Evolutionary conservation across 2,888 invertebrate species (phyloP), one percentile per base, ranked within the genome.

Genomic region (Himalopsyche japonica): DNA sequence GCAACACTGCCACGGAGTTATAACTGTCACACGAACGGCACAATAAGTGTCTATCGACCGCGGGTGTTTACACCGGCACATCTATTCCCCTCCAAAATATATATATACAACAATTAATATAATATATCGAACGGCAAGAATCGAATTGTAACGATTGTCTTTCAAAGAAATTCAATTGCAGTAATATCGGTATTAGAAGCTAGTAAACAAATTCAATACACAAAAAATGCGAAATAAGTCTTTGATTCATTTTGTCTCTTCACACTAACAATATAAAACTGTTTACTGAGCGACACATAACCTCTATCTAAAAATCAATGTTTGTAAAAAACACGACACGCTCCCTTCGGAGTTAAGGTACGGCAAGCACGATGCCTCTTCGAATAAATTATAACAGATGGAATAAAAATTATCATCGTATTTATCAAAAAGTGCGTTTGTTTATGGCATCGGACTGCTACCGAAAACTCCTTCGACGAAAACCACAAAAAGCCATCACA

Each of bases 221-320:
- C 70, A 70, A 70, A 70, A 70, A 70, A 70, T 70, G 70, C 70
- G 70, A 70, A 70, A 70, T 70, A 70, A 70, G 70, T 70, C 70
- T 70, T 70, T 70, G 70, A 70, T 70, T 70, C 70, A 70, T 70
- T 24, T 70, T 70, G 70, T 70, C 70, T 70, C 30, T 70, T 70
- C 70, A 70, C 70, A 70, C 70, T 70, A 27, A 70, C 24, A 70
- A 70, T 70, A 70, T 70, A 70, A 70, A 70, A 70, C 70, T 12
- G 70, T 70, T 70, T 70, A 70, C 70, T 70, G 70, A 70, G 70
- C 70, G 70, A 70, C 70, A 70, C 70, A 70, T 70, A 70, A 70
- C 70, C 70, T 70, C 70, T 70, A 70, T 70, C 70, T 70, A 70
- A 70, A 70, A 70, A 70, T 70, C 70, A 70, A 27, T 3, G 70